A percentile compares a stretch with the other conserved stretches of the same genome.
Conservation (phyloP, 1,140 invertebrate species). For the Papilio aristodemus region DNA sequence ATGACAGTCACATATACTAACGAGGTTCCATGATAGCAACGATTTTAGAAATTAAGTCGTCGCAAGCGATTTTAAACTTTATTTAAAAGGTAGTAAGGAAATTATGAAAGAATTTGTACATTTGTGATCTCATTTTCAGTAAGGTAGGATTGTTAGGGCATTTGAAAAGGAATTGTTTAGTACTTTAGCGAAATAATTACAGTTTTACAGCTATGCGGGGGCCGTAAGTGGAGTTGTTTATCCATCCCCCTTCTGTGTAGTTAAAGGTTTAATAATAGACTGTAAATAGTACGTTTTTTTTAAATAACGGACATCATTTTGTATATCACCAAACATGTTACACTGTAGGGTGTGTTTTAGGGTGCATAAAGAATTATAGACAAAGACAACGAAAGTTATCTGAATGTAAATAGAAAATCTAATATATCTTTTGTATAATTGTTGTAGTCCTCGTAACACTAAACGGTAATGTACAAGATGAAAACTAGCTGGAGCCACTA, state of each 20-base stretch:
- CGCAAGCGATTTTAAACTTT: constrained; percentile 47
- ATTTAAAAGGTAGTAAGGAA: constrained; percentile 36
- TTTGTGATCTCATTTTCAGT: constrained; percentile 49
- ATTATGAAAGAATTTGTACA: constrained; percentile 26
- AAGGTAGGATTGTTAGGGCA: constrained; percentile 55
- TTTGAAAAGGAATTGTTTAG: constrained; percentile 65
- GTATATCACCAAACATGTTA: constrained; percentile 15
- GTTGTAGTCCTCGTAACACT: too few species aligned
- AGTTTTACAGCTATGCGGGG: constrained; percentile 53
- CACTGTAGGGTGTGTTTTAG: not conserved
- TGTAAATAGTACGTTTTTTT: constrained; percentile 14
- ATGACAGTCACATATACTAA: constrained; percentile 74
- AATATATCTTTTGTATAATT: too few species aligned
- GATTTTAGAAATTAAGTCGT: constrained; percentile 47
- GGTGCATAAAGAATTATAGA: not conserved
- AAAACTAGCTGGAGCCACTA: too few species aligned
- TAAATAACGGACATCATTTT: constrained; percentile 22
- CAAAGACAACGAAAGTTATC: too few species aligned
- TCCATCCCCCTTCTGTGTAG: not conserved
- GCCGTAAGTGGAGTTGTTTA: constrained; percentile 43
- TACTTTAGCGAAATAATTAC: constrained; percentile 62
- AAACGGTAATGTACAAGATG: too few species aligned
- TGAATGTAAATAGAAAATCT: too few species aligned
- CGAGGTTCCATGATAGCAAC: constrained; percentile 64
- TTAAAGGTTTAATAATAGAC: constrained; percentile 16